Percentiles rank a stretch among this genome's conserved stretches.
These are phyloP conservation scores for Caenorhabditis doughertyi DNA, from an alignment of 2,888 invertebrate species.

Conservation along the genomic window DNA sequence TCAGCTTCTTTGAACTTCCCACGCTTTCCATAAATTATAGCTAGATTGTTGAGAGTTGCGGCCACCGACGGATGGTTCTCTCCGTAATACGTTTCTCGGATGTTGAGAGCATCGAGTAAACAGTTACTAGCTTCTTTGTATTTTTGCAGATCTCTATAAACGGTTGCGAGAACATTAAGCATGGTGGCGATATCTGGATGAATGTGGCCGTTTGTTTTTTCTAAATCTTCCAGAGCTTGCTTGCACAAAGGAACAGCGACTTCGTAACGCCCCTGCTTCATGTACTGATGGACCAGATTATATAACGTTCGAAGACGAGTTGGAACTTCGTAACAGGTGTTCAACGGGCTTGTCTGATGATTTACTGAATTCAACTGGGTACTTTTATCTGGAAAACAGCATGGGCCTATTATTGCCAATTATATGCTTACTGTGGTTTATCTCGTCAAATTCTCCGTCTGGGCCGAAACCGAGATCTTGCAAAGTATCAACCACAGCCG, in stretches of 20 bases:
- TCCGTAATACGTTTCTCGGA: slow-evolving; percentile 96
- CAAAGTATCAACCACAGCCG: slow-evolving; percentile 74
- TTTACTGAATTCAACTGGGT: slow-evolving; percentile 84
- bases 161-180: slow-evolving; percentile 98
- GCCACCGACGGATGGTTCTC: slow-evolving; percentile 98
- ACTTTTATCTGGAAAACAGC: slow-evolving; percentile 62
- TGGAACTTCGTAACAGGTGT: slow-evolving; percentile 95
- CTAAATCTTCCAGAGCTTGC: slow-evolving; percentile 96
- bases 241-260: slow-evolving; percentile 99
- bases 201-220: slow-evolving; percentile 98
- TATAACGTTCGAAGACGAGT: slow-evolving; percentile 97
- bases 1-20: slow-evolving; percentile 96
- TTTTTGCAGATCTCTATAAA: slow-evolving; percentile 97
- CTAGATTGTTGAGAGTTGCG: slow-evolving; percentile 98
- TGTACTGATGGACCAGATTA: slow-evolving; percentile 98
- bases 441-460: slow-evolving; percentile 81
- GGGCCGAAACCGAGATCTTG: slow-evolving; percentile 83
- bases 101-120: slow-evolving; percentile 96
- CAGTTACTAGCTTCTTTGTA: slow-evolving; percentile 99
- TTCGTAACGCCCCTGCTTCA: slow-evolving; percentile 93
- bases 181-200: slow-evolving; percentile 99
- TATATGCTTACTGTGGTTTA: slow-evolving; percentile 28
- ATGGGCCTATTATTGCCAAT: not conserved
- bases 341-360: slow-evolving; percentile 95
- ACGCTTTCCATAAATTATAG: slow-evolving; percentile 95